A percentile compares a stretch with the other conserved stretches of the same genome.
These are phyloP conservation scores for Parotocinclus haroldoi DNA, from an alignment of 2,797 vertebrate genomes.

Conservation along the genomic window DNA sequence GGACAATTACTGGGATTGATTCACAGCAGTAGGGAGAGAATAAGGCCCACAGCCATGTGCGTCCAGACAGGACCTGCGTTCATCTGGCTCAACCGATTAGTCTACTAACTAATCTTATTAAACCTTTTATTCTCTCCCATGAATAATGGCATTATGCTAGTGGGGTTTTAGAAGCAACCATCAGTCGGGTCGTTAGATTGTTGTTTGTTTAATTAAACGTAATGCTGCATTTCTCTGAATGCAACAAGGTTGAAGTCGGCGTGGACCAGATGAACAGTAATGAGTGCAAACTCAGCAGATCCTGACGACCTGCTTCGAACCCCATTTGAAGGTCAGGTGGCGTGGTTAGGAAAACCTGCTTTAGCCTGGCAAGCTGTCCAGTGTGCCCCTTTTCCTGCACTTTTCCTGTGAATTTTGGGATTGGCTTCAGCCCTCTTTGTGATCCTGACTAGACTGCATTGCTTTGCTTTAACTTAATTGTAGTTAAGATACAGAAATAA, in stretches of 20 bases:
- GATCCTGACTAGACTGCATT: too few relatives aligned
- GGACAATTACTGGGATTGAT: conserved; percentile 45
- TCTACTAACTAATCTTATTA: conserved; percentile 40
- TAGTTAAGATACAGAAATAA: too few relatives aligned
- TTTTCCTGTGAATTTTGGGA: too few relatives aligned
- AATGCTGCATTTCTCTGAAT: not conserved
- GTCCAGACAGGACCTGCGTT: conserved; percentile 31
- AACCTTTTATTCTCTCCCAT: conserved; percentile 9
- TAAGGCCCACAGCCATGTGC: conserved; percentile 21
- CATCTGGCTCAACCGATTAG: conserved; percentile 33
- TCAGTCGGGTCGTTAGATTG: conserved; percentile 19
- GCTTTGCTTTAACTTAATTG: too few relatives aligned
- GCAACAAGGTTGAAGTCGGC: not conserved
- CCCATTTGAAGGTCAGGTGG: too few relatives aligned
- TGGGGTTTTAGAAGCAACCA: conserved; percentile 12
- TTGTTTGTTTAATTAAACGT: conserved; percentile 22
- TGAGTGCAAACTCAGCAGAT: too few relatives aligned
- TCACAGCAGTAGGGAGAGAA: conserved; percentile 33
- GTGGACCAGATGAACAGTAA: not conserved
- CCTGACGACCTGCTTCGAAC: too few relatives aligned
- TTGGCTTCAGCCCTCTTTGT: too few relatives aligned
- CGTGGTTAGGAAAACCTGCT: too few relatives aligned
- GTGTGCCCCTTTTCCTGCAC: too few relatives aligned
- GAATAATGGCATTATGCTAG: conserved; percentile 13
- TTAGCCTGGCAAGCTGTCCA: too few relatives aligned